Conservation (phyloP, 2,888 invertebrate species). For the Parelbella ahira region DNA sequence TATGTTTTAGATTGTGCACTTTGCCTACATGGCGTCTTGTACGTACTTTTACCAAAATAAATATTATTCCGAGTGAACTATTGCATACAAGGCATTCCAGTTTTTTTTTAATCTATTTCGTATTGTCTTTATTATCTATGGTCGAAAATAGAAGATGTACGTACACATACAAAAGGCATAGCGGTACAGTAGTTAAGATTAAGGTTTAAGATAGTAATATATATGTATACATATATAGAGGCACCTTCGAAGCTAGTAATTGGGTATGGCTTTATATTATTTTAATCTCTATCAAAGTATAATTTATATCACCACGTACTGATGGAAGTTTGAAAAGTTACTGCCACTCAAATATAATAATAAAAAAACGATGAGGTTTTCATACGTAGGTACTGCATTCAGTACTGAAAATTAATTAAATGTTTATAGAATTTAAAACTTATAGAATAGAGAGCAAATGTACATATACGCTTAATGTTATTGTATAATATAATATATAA, state of each 20-base stretch:
- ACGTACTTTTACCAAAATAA: slow-evolving; percentile 65
- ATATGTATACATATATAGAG: slow-evolving; percentile 16
- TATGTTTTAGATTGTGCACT: slow-evolving; percentile 76
- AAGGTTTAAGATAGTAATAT: slow-evolving; percentile 15
- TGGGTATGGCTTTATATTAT: slow-evolving; percentile 11
- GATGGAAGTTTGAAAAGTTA: no score
- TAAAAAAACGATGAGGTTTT: no score
- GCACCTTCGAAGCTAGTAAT: slow-evolving; percentile 17
- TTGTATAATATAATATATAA: slow-evolving; percentile 16
- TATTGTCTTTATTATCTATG: slow-evolving; percentile 76
- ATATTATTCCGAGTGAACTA: slow-evolving; percentile 66
- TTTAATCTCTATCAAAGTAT: slow-evolving; percentile 9
- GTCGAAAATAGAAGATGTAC: slow-evolving; percentile 56
- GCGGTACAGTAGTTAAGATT: slow-evolving; percentile 16
- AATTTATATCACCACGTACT: no score
- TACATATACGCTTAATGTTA: slow-evolving; percentile 22
- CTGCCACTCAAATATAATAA: no score
- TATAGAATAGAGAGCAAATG: slow-evolving; percentile 22
- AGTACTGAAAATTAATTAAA: slow-evolving; percentile 7
- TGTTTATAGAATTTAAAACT: slow-evolving; percentile 20
- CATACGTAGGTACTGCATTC: no score
- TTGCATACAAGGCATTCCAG: slow-evolving; percentile 73
- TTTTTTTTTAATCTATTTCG: slow-evolving; percentile 64
- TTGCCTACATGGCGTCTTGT: slow-evolving; percentile 50
- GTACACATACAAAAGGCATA: slow-evolving; percentile 29